Conservation (phyloP, 2,797 vertebrate species). For the Adrianichthys oophorus region DNA sequence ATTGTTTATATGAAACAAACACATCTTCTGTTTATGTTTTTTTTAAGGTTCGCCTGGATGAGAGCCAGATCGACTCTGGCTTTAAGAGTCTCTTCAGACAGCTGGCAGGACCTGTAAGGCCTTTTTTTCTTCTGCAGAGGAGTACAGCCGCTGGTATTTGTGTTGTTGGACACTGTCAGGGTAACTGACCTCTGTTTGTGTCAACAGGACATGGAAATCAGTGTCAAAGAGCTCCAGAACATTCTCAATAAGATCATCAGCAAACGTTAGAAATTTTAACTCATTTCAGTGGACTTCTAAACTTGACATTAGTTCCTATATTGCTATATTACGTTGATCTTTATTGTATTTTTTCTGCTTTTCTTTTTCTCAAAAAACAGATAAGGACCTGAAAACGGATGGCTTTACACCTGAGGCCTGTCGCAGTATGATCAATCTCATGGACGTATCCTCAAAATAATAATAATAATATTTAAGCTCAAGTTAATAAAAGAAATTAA, state of each 20-base stretch:
- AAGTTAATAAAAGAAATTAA: not conserved
- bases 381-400: slow-evolving; percentile 92
- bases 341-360: not conserved
- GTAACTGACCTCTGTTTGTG: slow-evolving; percentile 4
- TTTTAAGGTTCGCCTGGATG: slow-evolving; percentile 61
- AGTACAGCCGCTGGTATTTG: not conserved
- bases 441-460: slow-evolving; percentile 80
- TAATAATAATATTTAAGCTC: not conserved
- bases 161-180: not conserved
- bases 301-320: too few relatives aligned
- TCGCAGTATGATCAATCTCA: slow-evolving; percentile 91
- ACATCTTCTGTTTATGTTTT: not conserved
- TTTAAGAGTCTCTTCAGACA: slow-evolving; percentile 81
- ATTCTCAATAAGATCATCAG: slow-evolving; percentile 91
- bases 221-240: slow-evolving; percentile 84
- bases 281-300: too few relatives aligned
- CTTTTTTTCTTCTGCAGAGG: not conserved
- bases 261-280: slow-evolving; percentile 83
- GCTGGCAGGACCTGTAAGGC: slow-evolving; percentile 76
- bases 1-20: too few relatives aligned
- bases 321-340: too few relatives aligned
- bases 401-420: slow-evolving; percentile 89
- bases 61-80: slow-evolving; percentile 75
- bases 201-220: slow-evolving; percentile 91
- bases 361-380: slow-evolving; percentile 63